These are phyloP conservation scores for Drosophila crucigera DNA, from an alignment of 2,888 invertebrate species.

Conservation along the genomic window DNA sequence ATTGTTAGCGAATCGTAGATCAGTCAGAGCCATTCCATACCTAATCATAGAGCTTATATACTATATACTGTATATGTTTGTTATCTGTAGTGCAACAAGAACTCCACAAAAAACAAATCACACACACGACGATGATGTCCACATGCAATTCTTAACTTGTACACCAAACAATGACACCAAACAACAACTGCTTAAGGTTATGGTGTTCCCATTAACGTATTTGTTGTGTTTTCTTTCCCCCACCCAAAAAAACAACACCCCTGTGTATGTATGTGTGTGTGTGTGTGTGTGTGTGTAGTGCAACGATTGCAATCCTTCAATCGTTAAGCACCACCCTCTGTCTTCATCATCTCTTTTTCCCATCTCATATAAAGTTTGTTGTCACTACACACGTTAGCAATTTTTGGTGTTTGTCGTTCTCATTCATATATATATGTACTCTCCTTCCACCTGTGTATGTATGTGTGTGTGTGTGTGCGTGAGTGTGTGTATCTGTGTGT, in stretches of 20 bases:
- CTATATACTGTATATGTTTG: constrained; percentile 23
- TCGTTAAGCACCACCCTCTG: constrained; percentile 7
- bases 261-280: constrained; percentile 32
- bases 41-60: constrained; percentile 34
- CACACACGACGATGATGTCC: constrained; percentile 38
- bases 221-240: constrained; percentile 30
- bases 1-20: constrained; percentile 40
- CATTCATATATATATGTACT: constrained; percentile 14
- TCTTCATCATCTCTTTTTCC: constrained; percentile 5
- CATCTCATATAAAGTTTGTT: constrained; percentile 16
- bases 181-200: constrained; percentile 70
- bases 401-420: constrained; percentile 53
- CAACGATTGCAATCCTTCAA: constrained; percentile 20
- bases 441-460: constrained; percentile 4
- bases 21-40: constrained; percentile 34
- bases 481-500: constrained; percentile 13
- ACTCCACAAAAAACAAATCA: constrained; percentile 19
- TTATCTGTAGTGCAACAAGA: constrained; percentile 39
- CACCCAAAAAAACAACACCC: not conserved
- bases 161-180: constrained; percentile 51
- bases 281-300: constrained; percentile 27
- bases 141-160: constrained; percentile 30
- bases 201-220: constrained; percentile 59
- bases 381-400: constrained; percentile 18
- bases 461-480: not conserved